A percentile compares a stretch with the other conserved stretches of the same genome.
Evolutionary conservation across 2,888 invertebrate species (phyloP).

Genomic region (Prosapia bicincta): DNA sequence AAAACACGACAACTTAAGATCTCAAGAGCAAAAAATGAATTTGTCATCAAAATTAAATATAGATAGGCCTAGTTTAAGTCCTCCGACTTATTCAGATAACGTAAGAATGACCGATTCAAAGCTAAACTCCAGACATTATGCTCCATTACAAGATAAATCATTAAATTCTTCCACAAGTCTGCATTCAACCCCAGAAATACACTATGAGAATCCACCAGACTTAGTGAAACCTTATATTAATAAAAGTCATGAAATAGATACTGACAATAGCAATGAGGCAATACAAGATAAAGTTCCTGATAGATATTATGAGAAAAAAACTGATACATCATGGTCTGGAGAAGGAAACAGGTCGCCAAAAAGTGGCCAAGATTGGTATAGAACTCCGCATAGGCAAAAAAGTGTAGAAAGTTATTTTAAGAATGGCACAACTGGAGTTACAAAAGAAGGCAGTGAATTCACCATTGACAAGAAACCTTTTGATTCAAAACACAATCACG

Average conservation of each 20-base stretch:
- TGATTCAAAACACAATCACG: slow-evolving; percentile 11
- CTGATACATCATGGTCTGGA: not conserved
- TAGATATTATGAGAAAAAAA: not conserved
- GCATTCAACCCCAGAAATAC: not conserved
- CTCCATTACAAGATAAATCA: not conserved
- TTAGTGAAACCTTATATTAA: slow-evolving; percentile 4
- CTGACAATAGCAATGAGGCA: not conserved
- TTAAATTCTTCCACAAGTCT: not conserved
- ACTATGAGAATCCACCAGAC: slow-evolving; percentile 14
- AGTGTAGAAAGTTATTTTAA: slow-evolving; percentile 25
- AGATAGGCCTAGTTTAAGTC: not conserved
- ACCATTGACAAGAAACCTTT: slow-evolving; percentile 17
- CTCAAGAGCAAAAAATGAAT: slow-evolving; percentile 6
- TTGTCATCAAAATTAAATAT: not conserved
- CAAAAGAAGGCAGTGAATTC: slow-evolving; percentile 23
- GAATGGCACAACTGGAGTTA: slow-evolving; percentile 11
- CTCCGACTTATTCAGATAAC: not conserved
- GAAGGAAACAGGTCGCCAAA: not conserved
- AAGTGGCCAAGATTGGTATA: not conserved
- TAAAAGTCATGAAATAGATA: not conserved
- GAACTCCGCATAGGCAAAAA: slow-evolving; percentile 9
- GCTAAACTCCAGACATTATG: not conserved
- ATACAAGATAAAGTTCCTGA: not conserved
- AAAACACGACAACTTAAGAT: slow-evolving; percentile 8
- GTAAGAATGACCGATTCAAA: not conserved